Evolutionary conservation across 2,113 vertebrate genomes (phyloP).

Genomic region (Nothoprocta perdicaria): DNA sequence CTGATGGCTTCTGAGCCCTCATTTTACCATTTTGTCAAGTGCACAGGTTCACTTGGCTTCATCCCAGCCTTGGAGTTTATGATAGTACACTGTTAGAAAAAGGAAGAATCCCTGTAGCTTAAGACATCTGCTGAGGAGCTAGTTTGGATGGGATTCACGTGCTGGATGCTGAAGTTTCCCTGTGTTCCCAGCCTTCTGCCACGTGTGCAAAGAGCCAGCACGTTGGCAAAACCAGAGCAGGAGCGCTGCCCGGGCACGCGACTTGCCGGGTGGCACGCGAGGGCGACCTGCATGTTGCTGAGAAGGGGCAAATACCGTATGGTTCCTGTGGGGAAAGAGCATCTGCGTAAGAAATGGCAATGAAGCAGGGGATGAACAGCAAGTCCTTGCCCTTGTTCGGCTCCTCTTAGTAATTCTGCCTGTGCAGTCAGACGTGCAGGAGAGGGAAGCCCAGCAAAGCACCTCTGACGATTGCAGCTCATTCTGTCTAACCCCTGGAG

Average conservation of each 20-base stretch:
- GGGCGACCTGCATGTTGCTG: background rate
- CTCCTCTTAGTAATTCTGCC: background rate
- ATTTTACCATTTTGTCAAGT: background rate
- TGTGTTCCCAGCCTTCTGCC: background rate
- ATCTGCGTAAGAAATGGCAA: background rate
- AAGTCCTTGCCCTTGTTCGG: background rate
- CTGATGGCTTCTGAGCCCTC: background rate
- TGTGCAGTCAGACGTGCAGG: background rate
- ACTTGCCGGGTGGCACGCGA: background rate
- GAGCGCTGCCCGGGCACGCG: background rate
- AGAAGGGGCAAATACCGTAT: accelerated
- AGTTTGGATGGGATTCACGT: background rate
- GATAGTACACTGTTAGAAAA: background rate
- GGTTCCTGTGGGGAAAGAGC: accelerated
- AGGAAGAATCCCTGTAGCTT: slow-evolving; percentile 32
- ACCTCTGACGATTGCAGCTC: background rate
- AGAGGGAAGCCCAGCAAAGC: background rate
- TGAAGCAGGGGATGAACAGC: background rate
- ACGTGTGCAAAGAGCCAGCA: background rate
- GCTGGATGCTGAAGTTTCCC: background rate
- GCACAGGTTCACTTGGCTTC: background rate
- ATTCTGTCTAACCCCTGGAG: background rate
- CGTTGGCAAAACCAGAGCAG: slow-evolving; percentile 10
- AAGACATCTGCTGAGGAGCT: slow-evolving; percentile 20
- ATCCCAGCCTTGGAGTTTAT: background rate